Evolutionary conservation across 1,140 invertebrate species (phyloP).

Genomic region (Berghia stephanieae): DNA sequence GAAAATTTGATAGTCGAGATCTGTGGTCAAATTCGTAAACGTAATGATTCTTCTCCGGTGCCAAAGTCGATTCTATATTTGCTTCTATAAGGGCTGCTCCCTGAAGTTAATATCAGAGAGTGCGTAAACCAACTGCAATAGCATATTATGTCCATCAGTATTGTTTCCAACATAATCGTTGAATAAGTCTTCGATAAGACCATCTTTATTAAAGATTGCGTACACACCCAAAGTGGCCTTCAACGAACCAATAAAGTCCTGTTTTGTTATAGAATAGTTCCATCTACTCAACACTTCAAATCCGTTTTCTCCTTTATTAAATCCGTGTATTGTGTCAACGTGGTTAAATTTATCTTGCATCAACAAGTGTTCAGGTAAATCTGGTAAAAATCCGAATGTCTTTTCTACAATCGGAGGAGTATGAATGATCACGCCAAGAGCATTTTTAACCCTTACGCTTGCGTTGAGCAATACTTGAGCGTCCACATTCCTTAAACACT

Average conservation of each 20-base stretch:
- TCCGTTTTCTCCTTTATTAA: constrained; percentile 16
- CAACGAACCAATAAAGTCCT: background rate
- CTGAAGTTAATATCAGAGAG: no score
- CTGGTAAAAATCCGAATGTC: constrained; percentile 22
- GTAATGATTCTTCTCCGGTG: no score
- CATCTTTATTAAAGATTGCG: background rate
- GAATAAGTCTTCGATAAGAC: background rate
- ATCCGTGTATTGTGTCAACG: constrained; percentile 19
- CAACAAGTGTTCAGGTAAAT: constrained; percentile 13
- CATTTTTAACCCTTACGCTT: background rate
- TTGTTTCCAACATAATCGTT: background rate
- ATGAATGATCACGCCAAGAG: background rate
- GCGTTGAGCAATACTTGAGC: background rate
- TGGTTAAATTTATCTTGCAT: constrained; percentile 9
- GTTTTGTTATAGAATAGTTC: background rate
- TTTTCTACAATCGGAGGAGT: constrained; percentile 14
- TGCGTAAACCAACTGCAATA: no score
- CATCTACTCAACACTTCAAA: background rate
- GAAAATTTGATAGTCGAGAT: no score
- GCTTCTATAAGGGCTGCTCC: no score
- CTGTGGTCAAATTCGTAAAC: no score
- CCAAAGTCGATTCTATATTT: no score
- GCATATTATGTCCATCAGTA: no score
- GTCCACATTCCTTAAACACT: background rate
- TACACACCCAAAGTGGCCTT: background rate